Base-by-base conservation (phyloP, 2,888 invertebrate genomes). In the Nymphalis urticae region DNA sequence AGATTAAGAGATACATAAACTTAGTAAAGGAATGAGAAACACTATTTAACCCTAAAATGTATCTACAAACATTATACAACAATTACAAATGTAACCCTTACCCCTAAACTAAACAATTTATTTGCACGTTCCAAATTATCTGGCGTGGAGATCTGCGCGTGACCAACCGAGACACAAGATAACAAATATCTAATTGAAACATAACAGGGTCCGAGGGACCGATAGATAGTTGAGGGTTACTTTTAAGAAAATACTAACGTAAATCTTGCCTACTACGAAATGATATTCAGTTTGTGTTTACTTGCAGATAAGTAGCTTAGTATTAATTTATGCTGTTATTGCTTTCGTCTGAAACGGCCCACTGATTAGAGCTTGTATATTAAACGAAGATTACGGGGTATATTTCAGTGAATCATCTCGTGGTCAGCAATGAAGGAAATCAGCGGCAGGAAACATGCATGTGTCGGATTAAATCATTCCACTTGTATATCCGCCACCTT, bases 151-250 rank as follows among this genome's bases (percentile, higher is more conserved):
- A 58, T 61, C 65, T 21, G 62, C 56, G 63, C 72, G 72, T 71
- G 72, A 66, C 71, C 72, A 61, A 62, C 62, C 54, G 62, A 84
- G 84, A 85, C 84, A 79, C 77, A 59, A 66, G 71, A 66, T 69
- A 69, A 71, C 66, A 62, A 67, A 75, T 73, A 75, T 82, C 79
- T 85, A 86, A 86, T 86, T 86, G 85, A 85, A 86, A 86, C 78
- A 77, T 73, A 66, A 76, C 75, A 69, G 67, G 54, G 69, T 63
- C 66, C 54, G 70, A 68, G 66, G 68, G 69, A 63, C 63, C 50
- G 61, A 50, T 47, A 24, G 48, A 27, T 65, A 68, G 63, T 62
- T 16, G 56, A 50, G 62, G 66, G 66, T 62, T 58, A 54, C 17
- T 27, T 54, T 5, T 58, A 58, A 58, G 58, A 58, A 58, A 58